Evolutionary conservation across 2,113 vertebrate genomes (phyloP).

Genomic region (Felis chaus): DNA sequence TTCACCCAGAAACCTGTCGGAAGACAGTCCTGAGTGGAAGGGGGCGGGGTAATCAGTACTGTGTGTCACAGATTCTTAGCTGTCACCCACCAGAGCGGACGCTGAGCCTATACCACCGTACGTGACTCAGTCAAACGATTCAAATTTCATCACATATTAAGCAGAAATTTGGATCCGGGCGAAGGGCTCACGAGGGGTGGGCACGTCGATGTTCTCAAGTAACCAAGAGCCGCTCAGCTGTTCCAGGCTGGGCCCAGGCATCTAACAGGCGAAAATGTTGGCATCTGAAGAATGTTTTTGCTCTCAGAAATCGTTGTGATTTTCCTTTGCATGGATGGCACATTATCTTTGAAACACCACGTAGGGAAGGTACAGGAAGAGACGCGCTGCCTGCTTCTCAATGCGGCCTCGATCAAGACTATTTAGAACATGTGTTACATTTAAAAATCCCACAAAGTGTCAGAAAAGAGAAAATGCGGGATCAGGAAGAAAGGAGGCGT

Average conservation of each 20-base stretch:
- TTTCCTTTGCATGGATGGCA: neutral
- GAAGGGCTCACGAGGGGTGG: neutral
- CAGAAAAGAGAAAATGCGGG: neutral
- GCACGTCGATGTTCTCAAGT: neutral
- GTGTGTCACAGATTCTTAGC: neutral
- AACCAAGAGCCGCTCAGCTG: too few relatives aligned
- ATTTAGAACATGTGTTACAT: neutral
- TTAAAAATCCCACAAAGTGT: neutral
- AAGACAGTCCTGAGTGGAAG: neutral
- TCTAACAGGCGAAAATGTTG: neutral
- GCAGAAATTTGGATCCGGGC: neutral
- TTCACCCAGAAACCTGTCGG: neutral
- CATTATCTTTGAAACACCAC: neutral
- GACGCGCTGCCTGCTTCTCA: neutral
- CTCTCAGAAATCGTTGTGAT: neutral
- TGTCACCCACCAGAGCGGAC: neutral
- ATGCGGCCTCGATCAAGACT: neutral
- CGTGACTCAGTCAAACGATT: neutral
- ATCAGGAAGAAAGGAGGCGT: neutral
- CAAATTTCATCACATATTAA: neutral
- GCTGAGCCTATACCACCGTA: accelerated
- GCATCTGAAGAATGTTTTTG: neutral
- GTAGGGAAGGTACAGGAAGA: neutral
- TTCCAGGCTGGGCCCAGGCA: too few relatives aligned
- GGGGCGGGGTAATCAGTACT: neutral